phyloP scores from a whole-genome alignment of 1,140 invertebrate genomes.

The Hormaphis cornu region DNA sequence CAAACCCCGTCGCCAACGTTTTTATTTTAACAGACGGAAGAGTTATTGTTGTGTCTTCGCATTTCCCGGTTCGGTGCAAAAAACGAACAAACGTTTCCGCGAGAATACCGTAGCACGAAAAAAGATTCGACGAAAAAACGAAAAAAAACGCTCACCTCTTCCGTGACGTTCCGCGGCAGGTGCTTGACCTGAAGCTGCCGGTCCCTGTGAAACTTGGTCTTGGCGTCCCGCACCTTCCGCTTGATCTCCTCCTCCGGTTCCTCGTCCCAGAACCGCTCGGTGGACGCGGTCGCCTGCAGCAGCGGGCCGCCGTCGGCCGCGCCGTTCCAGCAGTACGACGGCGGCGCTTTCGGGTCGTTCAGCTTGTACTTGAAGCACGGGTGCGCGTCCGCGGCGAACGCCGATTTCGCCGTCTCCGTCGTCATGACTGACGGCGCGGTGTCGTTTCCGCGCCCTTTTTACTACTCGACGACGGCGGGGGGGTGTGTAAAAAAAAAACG shows the following conservation, averaged over 20 bases:
- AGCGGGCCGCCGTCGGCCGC: constrained; percentile 18
- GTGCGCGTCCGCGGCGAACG: constrained; percentile 7
- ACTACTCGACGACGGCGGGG: background rate
- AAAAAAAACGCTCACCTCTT: constrained; percentile 41
- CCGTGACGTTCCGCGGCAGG: constrained; percentile 44
- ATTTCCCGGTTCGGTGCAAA: too few relatives aligned
- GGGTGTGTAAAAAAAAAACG: background rate
- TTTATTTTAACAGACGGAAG: too few relatives aligned
- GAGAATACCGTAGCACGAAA: too few relatives aligned
- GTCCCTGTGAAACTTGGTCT: constrained; percentile 43
- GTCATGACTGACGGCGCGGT: too few relatives aligned
- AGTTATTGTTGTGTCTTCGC: too few relatives aligned
- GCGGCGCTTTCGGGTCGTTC: constrained; percentile 2
- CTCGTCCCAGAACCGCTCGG: constrained; percentile 43
- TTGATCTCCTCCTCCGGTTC: constrained; percentile 41
- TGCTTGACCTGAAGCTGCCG: constrained; percentile 44
- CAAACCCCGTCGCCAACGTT: too few relatives aligned
- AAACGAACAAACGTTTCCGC: too few relatives aligned
- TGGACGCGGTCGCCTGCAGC: constrained; percentile 41
- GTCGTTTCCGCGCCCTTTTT: background rate
- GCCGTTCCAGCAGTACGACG: background rate
- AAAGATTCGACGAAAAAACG: too few relatives aligned
- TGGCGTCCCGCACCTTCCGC: constrained; percentile 41
- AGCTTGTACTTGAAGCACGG: constrained; percentile 25
- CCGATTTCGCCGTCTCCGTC: constrained; percentile 22